phyloP scores from a whole-genome alignment of 2,888 invertebrate species.

The Aethes cnicana region DNA sequence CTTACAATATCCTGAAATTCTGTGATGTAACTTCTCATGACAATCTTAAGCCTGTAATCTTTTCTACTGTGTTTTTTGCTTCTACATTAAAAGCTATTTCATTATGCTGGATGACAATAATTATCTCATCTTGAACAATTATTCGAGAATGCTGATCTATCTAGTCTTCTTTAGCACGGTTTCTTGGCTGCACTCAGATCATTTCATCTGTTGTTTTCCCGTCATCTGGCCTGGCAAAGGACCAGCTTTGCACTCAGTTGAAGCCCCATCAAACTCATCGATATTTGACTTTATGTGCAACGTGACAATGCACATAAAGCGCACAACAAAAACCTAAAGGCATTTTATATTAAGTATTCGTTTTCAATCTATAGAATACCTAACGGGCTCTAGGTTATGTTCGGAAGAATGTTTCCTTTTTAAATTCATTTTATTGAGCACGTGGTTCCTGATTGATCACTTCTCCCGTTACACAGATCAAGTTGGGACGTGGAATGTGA shows the following conservation, averaged over 20 bases:
- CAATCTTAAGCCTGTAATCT: neutral
- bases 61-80: neutral
- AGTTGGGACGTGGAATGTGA: slow-evolving; percentile 8
- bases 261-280: slow-evolving; percentile 14
- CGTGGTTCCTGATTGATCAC: neutral
- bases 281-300: too few relatives aligned
- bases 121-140: slow-evolving; percentile 26
- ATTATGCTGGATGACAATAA: slow-evolving; percentile 8
- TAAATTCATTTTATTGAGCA: neutral
- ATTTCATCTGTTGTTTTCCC: slow-evolving; percentile 27
- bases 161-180: slow-evolving; percentile 5
- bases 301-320: slow-evolving; percentile 5
- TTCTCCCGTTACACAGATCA: slow-evolving; percentile 6
- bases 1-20: neutral
- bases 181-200: slow-evolving; percentile 19
- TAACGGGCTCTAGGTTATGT: too few relatives aligned
- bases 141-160: slow-evolving; percentile 15
- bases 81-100: slow-evolving; percentile 1
- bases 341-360: too few relatives aligned
- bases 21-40: neutral
- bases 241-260: slow-evolving; percentile 19
- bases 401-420: too few relatives aligned
- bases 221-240: slow-evolving; percentile 28
- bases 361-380: too few relatives aligned
- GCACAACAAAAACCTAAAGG: too few relatives aligned